Conservation (phyloP, 2,113 vertebrate genomes). For the Hoplias malabaricus region DNA sequence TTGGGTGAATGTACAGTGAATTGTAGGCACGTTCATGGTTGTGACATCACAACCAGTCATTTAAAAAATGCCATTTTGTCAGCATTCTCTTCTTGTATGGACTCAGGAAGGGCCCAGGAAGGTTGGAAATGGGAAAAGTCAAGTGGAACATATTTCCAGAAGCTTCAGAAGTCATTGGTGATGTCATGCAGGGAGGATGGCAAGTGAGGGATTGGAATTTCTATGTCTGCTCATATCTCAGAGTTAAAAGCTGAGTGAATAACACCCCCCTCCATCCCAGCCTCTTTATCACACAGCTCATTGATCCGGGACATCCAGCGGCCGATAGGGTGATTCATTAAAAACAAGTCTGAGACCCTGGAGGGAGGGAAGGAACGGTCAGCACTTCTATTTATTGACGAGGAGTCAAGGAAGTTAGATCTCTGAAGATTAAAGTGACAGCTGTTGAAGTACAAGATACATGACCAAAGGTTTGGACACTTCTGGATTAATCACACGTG, state of each 20-base stretch:
- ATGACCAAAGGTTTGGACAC: no score
- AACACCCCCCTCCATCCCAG: background rate
- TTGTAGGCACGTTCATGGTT: no score
- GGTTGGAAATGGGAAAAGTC: no score
- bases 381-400: conserved; percentile 12
- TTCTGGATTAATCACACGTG: no score
- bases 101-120: no score
- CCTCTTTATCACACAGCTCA: conserved; percentile 1
- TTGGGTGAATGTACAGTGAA: no score
- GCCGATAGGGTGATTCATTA: conserved; percentile 37
- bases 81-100: no score
- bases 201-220: background rate
- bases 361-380: conserved; percentile 9
- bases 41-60: no score
- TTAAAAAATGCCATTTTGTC: no score
- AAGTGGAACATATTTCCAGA: no score
- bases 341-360: background rate
- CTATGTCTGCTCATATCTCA: background rate
- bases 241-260: background rate
- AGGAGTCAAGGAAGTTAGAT: background rate
- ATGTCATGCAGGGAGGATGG: background rate
- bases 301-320: conserved; percentile 15
- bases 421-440: background rate
- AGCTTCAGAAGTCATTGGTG: no score
- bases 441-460: background rate